Conservation (phyloP, 1,140 invertebrate species). For the Meloidogyne floridensis region DNA sequence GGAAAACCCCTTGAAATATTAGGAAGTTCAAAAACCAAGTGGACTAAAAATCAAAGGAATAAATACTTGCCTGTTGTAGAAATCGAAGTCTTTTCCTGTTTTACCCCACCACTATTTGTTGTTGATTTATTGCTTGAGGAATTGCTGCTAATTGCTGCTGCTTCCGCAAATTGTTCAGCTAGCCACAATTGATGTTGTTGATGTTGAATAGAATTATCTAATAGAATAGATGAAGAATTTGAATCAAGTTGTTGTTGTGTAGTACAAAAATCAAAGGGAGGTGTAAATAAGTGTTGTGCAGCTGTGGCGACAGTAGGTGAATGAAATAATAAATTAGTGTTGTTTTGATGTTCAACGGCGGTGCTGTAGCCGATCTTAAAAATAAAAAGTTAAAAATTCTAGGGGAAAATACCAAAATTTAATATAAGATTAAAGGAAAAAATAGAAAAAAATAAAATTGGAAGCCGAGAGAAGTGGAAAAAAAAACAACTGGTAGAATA, state of each 20-base stretch:
- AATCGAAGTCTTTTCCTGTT: background rate
- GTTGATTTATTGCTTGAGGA: background rate
- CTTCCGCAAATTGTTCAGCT: constrained; percentile 3
- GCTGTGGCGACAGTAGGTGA: background rate
- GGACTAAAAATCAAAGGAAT: too few relatives aligned
- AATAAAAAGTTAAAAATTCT: background rate
- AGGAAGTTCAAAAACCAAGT: background rate
- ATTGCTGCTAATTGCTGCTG: background rate
- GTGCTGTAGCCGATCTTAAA: background rate
- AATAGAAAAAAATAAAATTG: background rate
- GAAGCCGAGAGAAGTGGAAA: background rate
- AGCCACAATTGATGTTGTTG: constrained; percentile 2
- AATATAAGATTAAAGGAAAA: background rate
- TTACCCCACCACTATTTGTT: background rate
- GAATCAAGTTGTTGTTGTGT: background rate
- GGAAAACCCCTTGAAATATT: background rate
- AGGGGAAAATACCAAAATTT: background rate
- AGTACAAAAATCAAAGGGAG: background rate
- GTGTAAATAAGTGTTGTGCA: background rate
- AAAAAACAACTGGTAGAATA: background rate
- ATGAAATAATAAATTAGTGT: background rate
- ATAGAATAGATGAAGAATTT: background rate
- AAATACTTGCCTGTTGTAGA: background rate
- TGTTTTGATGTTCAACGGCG: background rate
- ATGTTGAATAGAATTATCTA: background rate